Evolutionary conservation across 2,797 vertebrate species (phyloP).

Genomic region (Cyprinella venusta): DNA sequence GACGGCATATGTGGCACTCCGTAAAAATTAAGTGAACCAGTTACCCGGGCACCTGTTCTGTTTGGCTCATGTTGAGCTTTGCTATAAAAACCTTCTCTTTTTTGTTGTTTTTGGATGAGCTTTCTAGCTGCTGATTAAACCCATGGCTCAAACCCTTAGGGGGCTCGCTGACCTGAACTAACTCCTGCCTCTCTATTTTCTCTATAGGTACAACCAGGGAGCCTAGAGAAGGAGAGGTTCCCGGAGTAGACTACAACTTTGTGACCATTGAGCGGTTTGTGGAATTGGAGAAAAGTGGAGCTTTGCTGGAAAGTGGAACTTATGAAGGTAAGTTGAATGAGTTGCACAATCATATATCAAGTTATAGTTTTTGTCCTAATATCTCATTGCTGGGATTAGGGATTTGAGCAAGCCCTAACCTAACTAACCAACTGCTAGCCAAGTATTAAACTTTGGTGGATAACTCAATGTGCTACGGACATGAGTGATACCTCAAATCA

Average conservation of each 20-base stretch:
- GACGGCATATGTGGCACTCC: slow-evolving; percentile 24
- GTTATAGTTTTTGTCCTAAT: not conserved
- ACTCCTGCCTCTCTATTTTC: slow-evolving; percentile 26
- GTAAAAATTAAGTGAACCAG: slow-evolving; percentile 24
- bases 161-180: slow-evolving; percentile 17
- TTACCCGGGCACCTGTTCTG: slow-evolving; percentile 29
- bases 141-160: slow-evolving; percentile 26
- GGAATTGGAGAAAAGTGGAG: slow-evolving; percentile 97
- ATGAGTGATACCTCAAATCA: not conserved
- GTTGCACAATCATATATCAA: not conserved
- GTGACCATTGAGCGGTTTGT: slow-evolving; percentile 96
- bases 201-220: slow-evolving; percentile 94
- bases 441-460: not conserved
- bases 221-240: slow-evolving; percentile 98
- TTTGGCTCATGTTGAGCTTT: slow-evolving; percentile 20
- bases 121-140: slow-evolving; percentile 36
- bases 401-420: not conserved
- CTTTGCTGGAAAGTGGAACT: slow-evolving; percentile 96
- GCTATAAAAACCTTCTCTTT: not conserved
- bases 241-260: slow-evolving; percentile 99
- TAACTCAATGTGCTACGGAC: not conserved
- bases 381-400: not conserved
- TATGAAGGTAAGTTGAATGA: slow-evolving; percentile 90
- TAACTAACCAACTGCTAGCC: not conserved
- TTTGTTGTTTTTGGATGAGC: slow-evolving; percentile 3